Percentiles rank a stretch among this genome's conserved stretches.
These are phyloP conservation scores for Bombycilla garrulus DNA, from an alignment of 2,113 vertebrate species.

Conservation along the genomic window DNA sequence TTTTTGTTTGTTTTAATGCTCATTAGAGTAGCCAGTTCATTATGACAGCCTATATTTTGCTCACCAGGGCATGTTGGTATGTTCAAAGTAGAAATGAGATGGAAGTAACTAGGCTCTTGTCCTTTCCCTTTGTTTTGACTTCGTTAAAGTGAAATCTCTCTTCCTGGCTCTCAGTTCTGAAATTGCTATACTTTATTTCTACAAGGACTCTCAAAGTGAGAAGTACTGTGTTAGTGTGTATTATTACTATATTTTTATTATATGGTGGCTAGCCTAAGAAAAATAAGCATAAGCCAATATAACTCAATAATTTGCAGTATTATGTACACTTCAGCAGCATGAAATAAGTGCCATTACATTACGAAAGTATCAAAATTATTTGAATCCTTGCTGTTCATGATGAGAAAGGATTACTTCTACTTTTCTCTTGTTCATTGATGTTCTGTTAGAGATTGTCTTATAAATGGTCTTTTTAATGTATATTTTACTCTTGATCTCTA, in stretches of 20 bases:
- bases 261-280: background rate
- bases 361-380: background rate
- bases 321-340: background rate
- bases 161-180: background rate
- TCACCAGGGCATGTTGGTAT: background rate
- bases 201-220: background rate
- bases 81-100: background rate
- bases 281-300: background rate
- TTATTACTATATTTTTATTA: background rate
- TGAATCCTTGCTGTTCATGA: background rate
- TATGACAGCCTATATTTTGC: background rate
- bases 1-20: background rate
- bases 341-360: background rate
- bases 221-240: background rate
- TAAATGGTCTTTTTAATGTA: slow-evolving; percentile 1
- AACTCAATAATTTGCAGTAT: background rate
- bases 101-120: background rate
- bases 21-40: background rate
- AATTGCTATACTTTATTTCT: background rate
- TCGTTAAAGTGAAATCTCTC: background rate
- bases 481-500: slow-evolving; percentile 22
- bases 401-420: background rate
- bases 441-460: background rate
- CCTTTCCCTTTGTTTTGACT: background rate
- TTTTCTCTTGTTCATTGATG: background rate